phyloP scores from a whole-genome alignment of 2,888 invertebrate genomes.

The Dascillus cervinus region DNA sequence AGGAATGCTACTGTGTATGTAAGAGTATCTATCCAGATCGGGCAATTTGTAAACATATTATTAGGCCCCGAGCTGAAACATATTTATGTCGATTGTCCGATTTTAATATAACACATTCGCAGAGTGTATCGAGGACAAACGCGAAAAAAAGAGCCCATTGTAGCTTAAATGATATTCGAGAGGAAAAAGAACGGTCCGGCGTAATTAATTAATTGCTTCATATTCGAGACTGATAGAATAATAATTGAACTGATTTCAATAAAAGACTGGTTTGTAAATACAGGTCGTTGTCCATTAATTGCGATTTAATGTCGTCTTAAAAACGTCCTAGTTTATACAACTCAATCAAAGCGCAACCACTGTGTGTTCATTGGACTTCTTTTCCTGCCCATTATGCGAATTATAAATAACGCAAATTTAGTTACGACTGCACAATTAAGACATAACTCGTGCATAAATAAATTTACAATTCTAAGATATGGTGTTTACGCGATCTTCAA shows the following conservation, averaged over 20 bases:
- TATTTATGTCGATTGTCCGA: no score
- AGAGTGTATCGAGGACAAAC: no score
- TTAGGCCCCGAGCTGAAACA: slow-evolving; percentile 38
- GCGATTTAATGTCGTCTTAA: slow-evolving; percentile 22
- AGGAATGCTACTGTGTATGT: slow-evolving; percentile 42
- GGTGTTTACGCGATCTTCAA: no score
- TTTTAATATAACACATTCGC: no score
- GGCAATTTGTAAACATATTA: slow-evolving; percentile 41
- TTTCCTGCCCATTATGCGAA: no score
- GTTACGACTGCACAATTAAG: slow-evolving; percentile 13
- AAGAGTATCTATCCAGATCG: slow-evolving; percentile 41
- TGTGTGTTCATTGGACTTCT: slow-evolving; percentile 16
- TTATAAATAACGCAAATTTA: slow-evolving; percentile 13
- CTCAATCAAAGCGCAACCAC: slow-evolving; percentile 17
- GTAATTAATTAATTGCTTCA: no score
- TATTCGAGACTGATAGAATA: slow-evolving; percentile 3
- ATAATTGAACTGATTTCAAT: slow-evolving; percentile 17
- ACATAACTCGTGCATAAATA: slow-evolving; percentile 15
- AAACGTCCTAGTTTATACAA: slow-evolving; percentile 20
- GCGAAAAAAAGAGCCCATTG: no score
- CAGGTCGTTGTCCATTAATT: slow-evolving; percentile 23
- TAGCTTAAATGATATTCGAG: no score
- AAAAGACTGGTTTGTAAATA: slow-evolving; percentile 19
- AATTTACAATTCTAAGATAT: slow-evolving; percentile 13
- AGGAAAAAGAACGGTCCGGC: no score